Percentiles rank a stretch among this genome's conserved stretches.
Conservation (phyloP, 1,140 invertebrate genomes). For the Galendromus occidentalis region DNA sequence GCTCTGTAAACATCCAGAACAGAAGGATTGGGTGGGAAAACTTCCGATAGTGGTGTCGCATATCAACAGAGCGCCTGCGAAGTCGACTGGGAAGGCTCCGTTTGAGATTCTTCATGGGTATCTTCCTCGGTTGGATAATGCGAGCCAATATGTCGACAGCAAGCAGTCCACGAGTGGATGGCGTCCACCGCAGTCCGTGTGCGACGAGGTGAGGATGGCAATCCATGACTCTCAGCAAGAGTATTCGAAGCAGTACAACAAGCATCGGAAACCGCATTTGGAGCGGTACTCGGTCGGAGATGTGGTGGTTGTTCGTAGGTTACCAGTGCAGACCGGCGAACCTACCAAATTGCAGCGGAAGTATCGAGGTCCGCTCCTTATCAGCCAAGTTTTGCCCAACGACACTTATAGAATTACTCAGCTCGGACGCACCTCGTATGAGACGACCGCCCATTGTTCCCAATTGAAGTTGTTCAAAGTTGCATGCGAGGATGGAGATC, state of each 20-base stretch:
- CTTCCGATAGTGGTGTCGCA: neutral
- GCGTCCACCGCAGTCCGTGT: neutral
- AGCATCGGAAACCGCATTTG: neutral
- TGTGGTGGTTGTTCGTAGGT: neutral
- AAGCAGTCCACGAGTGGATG: neutral
- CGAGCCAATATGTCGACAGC: neutral
- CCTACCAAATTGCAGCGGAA: too few relatives aligned
- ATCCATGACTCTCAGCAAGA: neutral
- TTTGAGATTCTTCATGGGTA: neutral
- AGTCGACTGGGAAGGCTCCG: neutral
- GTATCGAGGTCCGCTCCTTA: neutral
- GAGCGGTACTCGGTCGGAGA: neutral
- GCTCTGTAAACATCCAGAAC: neutral
- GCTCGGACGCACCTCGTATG: neutral
- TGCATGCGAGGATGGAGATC: too few relatives aligned
- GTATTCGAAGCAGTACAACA: neutral
- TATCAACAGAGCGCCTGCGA: neutral
- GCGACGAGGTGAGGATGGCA: neutral
- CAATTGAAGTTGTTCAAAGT: too few relatives aligned
- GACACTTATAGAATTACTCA: neutral
- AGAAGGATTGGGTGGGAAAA: neutral
- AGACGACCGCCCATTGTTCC: too few relatives aligned
- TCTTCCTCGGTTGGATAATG: neutral
- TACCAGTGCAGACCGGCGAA: neutral
- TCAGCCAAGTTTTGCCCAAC: neutral